phyloP scores from a whole-genome alignment of 1,140 invertebrate genomes.

The Drosophila auraria region DNA sequence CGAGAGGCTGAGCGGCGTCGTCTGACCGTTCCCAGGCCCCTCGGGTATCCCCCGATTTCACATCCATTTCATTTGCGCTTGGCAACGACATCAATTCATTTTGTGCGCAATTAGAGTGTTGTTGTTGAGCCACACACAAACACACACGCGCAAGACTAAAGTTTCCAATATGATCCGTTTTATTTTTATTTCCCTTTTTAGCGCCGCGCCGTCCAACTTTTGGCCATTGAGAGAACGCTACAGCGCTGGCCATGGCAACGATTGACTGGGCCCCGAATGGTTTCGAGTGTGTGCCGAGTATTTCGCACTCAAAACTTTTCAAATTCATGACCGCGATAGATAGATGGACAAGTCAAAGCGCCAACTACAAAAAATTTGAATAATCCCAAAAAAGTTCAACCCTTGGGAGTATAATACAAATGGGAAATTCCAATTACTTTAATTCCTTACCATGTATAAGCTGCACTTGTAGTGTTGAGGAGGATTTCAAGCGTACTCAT shows the following conservation, averaged over 20 bases:
- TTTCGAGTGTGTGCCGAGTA: constrained; percentile 51
- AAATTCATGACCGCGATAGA: constrained; percentile 38
- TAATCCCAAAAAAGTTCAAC: constrained; percentile 9
- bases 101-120: constrained; percentile 79
- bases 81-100: constrained; percentile 83
- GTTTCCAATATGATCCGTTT: constrained; percentile 50
- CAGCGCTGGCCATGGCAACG: constrained; percentile 37
- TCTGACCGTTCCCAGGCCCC: constrained; percentile 23
- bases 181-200: constrained; percentile 42
- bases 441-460: constrained; percentile 1
- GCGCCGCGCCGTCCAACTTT: constrained; percentile 60
- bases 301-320: constrained; percentile 69
- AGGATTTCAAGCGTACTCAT: background rate
- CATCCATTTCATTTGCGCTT: constrained; percentile 74
- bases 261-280: constrained; percentile 57
- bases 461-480: background rate
- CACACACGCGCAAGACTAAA: constrained; percentile 42
- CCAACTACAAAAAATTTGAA: constrained; percentile 39
- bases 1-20: constrained; percentile 61
- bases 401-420: constrained; percentile 6
- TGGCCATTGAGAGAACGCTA: constrained; percentile 60
- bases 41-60: constrained; percentile 19
- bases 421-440: constrained; percentile 36
- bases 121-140: constrained; percentile 41
- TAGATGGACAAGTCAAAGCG: constrained; percentile 48